A percentile compares a stretch with the other conserved stretches of the same genome.
phyloP scores from a whole-genome alignment of 2,797 vertebrate genomes.

The Channa striata region DNA sequence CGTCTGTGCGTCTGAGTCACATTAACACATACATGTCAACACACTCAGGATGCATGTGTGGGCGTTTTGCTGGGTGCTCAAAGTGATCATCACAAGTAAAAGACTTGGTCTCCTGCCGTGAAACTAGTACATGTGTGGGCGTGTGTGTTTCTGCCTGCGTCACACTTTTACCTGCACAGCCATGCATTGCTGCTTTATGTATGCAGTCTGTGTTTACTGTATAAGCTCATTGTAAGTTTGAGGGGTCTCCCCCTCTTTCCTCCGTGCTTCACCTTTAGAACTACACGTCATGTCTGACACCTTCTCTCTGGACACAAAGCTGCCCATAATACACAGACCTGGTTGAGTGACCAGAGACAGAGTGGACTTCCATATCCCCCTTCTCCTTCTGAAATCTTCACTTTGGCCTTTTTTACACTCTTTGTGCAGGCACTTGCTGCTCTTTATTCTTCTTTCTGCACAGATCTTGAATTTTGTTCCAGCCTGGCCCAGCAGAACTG shows the following conservation, averaged over 20 bases:
- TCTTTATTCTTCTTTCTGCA: constrained; percentile 21
- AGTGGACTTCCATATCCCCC: constrained; percentile 51
- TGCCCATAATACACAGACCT: constrained; percentile 72
- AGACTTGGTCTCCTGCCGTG: constrained; percentile 33
- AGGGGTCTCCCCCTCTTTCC: constrained; percentile 58
- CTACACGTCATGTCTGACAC: constrained; percentile 81
- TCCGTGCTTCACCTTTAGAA: constrained; percentile 64
- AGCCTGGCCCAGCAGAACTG: constrained; percentile 34
- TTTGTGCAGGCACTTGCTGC: constrained; percentile 24
- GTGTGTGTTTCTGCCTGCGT: constrained; percentile 38
- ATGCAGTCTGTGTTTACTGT: constrained; percentile 40
- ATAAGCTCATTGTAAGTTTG: constrained; percentile 71
- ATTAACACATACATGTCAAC: constrained; percentile 55
- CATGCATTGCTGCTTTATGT: constrained; percentile 35
- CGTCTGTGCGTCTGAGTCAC: constrained; percentile 39
- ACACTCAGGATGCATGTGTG: constrained; percentile 60
- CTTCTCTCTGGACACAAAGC: constrained; percentile 77
- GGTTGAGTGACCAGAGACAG: constrained; percentile 62
- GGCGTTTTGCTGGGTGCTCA: constrained; percentile 38
- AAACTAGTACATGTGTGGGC: constrained; percentile 34
- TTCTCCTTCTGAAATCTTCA: constrained; percentile 34
- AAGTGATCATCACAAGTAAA: constrained; percentile 44
- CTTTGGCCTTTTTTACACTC: constrained; percentile 23
- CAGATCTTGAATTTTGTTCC: constrained; percentile 42
- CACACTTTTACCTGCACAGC: constrained; percentile 9